A percentile compares a stretch with the other conserved stretches of the same genome.
These are phyloP conservation scores for Drosophila formosana DNA, from an alignment of 2,888 invertebrate species.

Conservation along the genomic window DNA sequence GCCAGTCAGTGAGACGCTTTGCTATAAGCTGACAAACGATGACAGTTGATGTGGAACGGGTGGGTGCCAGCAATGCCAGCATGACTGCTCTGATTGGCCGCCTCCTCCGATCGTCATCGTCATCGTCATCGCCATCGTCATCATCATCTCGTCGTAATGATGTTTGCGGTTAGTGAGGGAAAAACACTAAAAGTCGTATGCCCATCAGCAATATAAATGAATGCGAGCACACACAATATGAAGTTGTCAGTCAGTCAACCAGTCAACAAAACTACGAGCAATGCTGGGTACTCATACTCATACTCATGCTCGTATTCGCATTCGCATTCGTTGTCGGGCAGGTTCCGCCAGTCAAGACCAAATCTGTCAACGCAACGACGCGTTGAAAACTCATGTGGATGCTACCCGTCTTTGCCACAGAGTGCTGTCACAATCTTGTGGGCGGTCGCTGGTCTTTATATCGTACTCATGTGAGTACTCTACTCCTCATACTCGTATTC, in stretches of 20 bases:
- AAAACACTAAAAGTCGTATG: constrained; percentile 31
- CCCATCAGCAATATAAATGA: constrained; percentile 60
- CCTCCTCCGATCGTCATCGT: constrained; percentile 49
- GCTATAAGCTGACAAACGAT: constrained; percentile 84
- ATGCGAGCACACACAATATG: constrained; percentile 71
- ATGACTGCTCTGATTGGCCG: constrained; percentile 73
- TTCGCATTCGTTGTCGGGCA: constrained; percentile 41
- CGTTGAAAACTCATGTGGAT: constrained; percentile 46
- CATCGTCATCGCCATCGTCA: constrained; percentile 28
- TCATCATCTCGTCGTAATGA: constrained; percentile 29
- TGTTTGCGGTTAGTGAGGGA: constrained; percentile 12
- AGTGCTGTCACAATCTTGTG: constrained; percentile 68
- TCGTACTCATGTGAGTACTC: constrained; percentile 13
- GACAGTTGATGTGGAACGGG: constrained; percentile 82
- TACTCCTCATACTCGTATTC: not conserved
- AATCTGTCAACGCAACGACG: constrained; percentile 74
- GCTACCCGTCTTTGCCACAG: constrained; percentile 54
- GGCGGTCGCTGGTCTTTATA: constrained; percentile 76
- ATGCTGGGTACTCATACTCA: not conserved
- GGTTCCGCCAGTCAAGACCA: constrained; percentile 72
- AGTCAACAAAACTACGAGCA: constrained; percentile 19
- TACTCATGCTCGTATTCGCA: constrained; percentile 7
- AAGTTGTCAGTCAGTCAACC: constrained; percentile 68
- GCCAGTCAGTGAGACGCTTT: constrained; percentile 52
- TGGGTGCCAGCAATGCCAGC: constrained; percentile 60